phyloP scores from a whole-genome alignment of 2,797 vertebrate genomes.

The Enteromius thamalakanensis region DNA sequence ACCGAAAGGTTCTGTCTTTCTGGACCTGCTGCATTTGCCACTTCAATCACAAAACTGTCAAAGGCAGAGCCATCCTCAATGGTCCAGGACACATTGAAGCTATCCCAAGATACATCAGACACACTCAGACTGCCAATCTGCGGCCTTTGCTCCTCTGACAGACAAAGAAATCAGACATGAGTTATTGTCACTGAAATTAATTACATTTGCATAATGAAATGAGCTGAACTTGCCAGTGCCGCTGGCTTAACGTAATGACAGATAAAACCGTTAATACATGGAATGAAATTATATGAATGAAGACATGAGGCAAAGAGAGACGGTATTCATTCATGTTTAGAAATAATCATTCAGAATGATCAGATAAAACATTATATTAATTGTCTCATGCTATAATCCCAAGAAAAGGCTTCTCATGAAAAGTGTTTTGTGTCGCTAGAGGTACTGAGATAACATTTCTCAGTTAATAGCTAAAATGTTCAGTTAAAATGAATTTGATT shows the following conservation, averaged over 20 bases:
- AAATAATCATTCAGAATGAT: constrained; percentile 7
- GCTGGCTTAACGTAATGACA: background rate
- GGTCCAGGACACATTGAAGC: constrained; percentile 88
- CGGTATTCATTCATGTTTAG: constrained; percentile 1
- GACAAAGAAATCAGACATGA: constrained; percentile 78
- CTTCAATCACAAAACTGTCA: constrained; percentile 91
- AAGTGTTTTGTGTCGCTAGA: constrained; percentile 9
- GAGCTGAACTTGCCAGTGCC: constrained; percentile 5
- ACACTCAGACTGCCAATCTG: constrained; percentile 80
- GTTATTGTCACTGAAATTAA: constrained; percentile 60
- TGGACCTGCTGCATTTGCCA: constrained; percentile 82
- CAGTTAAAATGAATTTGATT: background rate
- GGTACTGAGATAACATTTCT: background rate
- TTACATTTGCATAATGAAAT: constrained; percentile 31
- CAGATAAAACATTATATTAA: background rate
- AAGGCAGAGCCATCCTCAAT: constrained; percentile 76
- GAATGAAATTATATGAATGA: constrained; percentile 5
- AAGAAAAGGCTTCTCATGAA: background rate
- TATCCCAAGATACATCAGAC: constrained; percentile 83
- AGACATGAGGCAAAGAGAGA: constrained; percentile 8
- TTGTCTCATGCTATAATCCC: background rate
- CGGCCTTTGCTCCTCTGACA: constrained; percentile 83
- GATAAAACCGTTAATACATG: background rate
- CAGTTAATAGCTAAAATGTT: background rate
- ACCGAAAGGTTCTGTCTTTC: constrained; percentile 81